phyloP scores from a whole-genome alignment of 2,113 vertebrate genomes.

The Phylloscopus trochilus region DNA sequence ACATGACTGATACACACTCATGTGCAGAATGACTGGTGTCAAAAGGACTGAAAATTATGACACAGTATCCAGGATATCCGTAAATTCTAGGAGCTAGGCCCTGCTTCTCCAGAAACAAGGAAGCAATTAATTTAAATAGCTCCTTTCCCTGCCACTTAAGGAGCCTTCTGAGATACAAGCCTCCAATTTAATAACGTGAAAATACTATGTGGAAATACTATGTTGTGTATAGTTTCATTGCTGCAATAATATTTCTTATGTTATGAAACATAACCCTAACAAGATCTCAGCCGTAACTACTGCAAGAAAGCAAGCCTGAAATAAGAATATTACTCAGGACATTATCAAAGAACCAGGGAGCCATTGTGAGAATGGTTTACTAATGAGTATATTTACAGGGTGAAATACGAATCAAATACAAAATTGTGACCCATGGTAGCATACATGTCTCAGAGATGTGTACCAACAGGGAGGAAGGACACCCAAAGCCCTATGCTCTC shows the following conservation, averaged over 20 bases:
- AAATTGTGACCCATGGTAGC: not conserved
- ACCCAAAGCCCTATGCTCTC: not conserved
- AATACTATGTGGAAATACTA: not conserved
- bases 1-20: accelerated
- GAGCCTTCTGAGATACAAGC: not conserved
- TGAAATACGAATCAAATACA: not conserved
- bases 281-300: not conserved
- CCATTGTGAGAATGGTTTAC: not conserved
- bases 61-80: accelerated
- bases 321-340: not conserved
- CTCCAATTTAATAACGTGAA: not conserved
- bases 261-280: not conserved
- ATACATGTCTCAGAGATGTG: accelerated
- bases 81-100: accelerated
- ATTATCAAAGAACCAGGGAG: not conserved
- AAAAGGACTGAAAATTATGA: not conserved
- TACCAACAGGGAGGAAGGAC: not conserved
- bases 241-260: not conserved
- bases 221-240: not conserved
- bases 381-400: not conserved
- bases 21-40: not conserved
- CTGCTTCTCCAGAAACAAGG: not conserved
- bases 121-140: not conserved
- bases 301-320: not conserved
- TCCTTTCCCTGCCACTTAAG: not conserved